A percentile compares a stretch with the other conserved stretches of the same genome.
These are phyloP conservation scores for Sebastes itinus DNA, from an alignment of 2,797 vertebrate genomes.

Conservation along the genomic window DNA sequence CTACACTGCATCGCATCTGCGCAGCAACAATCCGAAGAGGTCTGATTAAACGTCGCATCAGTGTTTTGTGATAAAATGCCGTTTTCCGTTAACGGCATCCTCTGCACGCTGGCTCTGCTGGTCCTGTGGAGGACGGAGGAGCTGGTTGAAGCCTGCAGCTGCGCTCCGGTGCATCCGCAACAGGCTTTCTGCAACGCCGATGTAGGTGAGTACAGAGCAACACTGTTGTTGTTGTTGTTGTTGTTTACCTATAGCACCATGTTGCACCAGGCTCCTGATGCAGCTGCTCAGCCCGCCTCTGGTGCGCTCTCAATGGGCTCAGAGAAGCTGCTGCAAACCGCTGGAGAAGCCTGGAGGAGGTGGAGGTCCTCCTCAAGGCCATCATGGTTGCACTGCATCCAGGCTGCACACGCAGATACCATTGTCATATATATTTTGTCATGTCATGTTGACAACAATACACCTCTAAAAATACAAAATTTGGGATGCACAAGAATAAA, in stretches of 20 bases:
- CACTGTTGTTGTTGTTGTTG: conserved; percentile 34
- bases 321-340: conserved; percentile 34
- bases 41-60: conserved; percentile 37
- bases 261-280: conserved; percentile 20
- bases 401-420: conserved; percentile 1
- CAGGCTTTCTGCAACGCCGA: conserved; percentile 98
- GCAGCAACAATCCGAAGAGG: conserved; percentile 25
- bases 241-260: conserved; percentile 38
- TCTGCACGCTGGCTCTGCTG: conserved; percentile 82
- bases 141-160: conserved; percentile 92
- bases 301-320: not conserved
- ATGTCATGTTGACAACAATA: not conserved
- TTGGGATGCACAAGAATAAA: not conserved
- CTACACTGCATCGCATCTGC: conserved; percentile 57
- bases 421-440: not conserved
- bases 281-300: conserved; percentile 9
- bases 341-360: conserved; percentile 28
- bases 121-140: conserved; percentile 86
- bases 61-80: conserved; percentile 71
- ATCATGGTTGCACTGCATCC: conserved; percentile 12
- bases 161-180: conserved; percentile 95
- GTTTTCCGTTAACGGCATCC: conserved; percentile 78
- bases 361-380: conserved; percentile 53
- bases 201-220: conserved; percentile 86
- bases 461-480: not conserved